phyloP scores from a whole-genome alignment of 2,113 vertebrate species.

The Hydrochoerus hydrochaeris region DNA sequence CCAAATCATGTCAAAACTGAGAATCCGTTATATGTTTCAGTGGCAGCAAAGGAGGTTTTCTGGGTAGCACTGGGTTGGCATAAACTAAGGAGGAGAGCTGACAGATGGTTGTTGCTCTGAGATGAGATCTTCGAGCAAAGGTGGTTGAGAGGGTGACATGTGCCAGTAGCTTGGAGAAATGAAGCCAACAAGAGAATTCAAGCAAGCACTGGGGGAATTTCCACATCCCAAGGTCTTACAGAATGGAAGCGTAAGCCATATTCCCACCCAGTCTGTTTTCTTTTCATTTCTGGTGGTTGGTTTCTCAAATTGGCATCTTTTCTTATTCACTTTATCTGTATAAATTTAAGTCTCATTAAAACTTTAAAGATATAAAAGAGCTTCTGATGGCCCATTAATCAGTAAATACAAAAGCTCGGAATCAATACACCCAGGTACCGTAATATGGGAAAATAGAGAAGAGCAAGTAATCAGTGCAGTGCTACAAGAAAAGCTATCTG shows the following conservation, averaged over 20 bases:
- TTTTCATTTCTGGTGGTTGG: constrained; percentile 25
- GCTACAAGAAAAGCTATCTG: neutral
- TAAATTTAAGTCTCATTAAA: constrained; percentile 24
- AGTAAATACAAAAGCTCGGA: neutral
- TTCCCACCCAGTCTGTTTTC: neutral
- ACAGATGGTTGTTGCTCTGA: neutral
- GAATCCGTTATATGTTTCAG: neutral
- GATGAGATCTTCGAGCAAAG: neutral
- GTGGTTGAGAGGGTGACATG: neutral
- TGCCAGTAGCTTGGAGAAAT: neutral
- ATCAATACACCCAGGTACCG: neutral
- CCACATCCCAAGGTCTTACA: neutral
- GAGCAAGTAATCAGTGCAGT: neutral
- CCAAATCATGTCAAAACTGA: neutral
- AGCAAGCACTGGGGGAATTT: neutral
- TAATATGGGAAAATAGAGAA: neutral
- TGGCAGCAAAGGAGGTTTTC: constrained; percentile 12
- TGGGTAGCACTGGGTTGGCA: neutral
- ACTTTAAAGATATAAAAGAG: neutral
- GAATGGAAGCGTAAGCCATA: neutral
- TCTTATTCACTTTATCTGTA: neutral
- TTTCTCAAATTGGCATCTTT: neutral
- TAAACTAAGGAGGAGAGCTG: neutral
- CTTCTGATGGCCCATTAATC: neutral
- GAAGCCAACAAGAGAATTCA: neutral